Conservation (phyloP, 1,140 invertebrate genomes). For the Pollicipes pollicipes region DNA sequence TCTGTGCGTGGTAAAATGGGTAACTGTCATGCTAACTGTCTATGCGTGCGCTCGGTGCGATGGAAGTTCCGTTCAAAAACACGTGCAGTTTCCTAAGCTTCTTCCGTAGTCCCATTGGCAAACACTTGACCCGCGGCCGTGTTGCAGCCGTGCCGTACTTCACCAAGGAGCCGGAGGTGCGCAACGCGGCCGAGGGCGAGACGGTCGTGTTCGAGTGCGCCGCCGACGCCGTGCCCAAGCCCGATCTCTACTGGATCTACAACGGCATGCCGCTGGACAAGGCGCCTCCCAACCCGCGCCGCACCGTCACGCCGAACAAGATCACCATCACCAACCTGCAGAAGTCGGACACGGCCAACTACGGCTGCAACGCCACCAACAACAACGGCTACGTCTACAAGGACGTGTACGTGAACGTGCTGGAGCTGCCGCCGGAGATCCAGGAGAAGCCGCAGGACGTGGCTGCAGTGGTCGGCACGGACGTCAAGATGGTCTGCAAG, state of each 20-base stretch:
- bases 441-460: neutral
- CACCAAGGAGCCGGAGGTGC: slow-evolving; percentile 69
- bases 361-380: slow-evolving; percentile 95
- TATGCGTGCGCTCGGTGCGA: too few species aligned
- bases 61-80: neutral
- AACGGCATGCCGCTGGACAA: slow-evolving; percentile 77
- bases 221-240: slow-evolving; percentile 70
- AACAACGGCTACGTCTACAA: slow-evolving; percentile 94
- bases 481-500: slow-evolving; percentile 64
- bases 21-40: too few species aligned
- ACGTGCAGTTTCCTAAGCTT: slow-evolving; percentile 5
- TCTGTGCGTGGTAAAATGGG: too few species aligned
- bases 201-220: slow-evolving; percentile 67
- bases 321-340: slow-evolving; percentile 64
- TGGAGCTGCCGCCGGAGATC: slow-evolving; percentile 27
- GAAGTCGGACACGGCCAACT: slow-evolving; percentile 83
- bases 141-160: slow-evolving; percentile 51
- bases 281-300: slow-evolving; percentile 50
- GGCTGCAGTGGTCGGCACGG: slow-evolving; percentile 65
- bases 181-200: slow-evolving; percentile 79
- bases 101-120: slow-evolving; percentile 10
- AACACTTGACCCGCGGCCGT: too few species aligned
- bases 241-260: slow-evolving; percentile 87
- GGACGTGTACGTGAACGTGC: slow-evolving; percentile 92
- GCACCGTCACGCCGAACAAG: slow-evolving; percentile 43